phyloP scores from a whole-genome alignment of 2,113 vertebrate species.

The Willisornis vidua region DNA sequence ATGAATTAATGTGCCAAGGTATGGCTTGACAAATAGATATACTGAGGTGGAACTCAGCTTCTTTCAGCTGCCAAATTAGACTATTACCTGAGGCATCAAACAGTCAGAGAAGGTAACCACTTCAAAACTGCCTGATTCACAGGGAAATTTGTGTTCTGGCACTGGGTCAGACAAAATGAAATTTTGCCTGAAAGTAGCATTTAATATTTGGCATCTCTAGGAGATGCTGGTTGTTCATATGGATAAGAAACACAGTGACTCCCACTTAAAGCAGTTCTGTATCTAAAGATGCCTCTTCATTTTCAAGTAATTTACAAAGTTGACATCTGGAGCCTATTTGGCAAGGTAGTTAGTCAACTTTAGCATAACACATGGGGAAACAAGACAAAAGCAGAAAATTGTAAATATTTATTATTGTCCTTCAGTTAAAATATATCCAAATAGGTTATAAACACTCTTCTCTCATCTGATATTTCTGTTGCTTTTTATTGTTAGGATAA shows the following conservation, averaged over 20 bases:
- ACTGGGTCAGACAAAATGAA: background rate
- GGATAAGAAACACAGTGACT: background rate
- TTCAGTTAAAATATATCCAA: background rate
- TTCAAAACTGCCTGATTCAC: background rate
- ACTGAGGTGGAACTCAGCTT: background rate
- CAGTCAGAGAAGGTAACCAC: background rate
- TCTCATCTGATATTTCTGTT: background rate
- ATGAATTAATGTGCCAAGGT: background rate
- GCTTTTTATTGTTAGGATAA: background rate
- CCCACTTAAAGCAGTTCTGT: background rate
- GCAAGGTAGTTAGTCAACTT: background rate
- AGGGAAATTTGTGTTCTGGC: background rate
- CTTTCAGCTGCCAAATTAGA: background rate
- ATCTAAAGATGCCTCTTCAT: background rate
- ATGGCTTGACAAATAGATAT: background rate
- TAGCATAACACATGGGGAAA: background rate
- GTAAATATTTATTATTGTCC: slow-evolving; percentile 9
- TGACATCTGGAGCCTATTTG: background rate
- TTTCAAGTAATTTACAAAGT: background rate
- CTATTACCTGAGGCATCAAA: background rate
- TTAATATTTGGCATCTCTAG: background rate
- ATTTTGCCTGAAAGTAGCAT: background rate
- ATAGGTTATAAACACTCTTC: background rate
- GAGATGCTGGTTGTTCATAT: background rate
- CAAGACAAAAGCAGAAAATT: background rate